Evolutionary conservation across 2,888 invertebrate genomes (phyloP).

Genomic region (Ophraella communa): DNA sequence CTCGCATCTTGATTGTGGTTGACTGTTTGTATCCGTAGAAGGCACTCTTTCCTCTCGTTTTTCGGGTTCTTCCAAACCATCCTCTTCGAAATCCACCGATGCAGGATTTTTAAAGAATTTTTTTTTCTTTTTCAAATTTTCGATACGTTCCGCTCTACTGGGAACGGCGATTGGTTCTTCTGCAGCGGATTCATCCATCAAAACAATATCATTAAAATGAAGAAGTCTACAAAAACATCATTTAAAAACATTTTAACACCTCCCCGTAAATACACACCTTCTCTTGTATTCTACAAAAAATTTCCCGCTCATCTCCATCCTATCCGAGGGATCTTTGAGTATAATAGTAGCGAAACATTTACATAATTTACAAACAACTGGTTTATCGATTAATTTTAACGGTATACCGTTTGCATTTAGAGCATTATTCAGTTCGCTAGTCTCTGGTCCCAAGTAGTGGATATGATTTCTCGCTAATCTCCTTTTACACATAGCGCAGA

Average conservation of each 20-base stretch:
- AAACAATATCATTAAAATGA: conserved; percentile 75
- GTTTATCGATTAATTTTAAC: conserved; percentile 70
- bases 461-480: conserved; percentile 78
- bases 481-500: conserved; percentile 79
- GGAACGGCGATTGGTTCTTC: conserved; percentile 60
- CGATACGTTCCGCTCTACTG: conserved; percentile 49
- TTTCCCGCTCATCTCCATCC: conserved; percentile 58
- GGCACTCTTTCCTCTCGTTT: conserved; percentile 55
- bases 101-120: conserved; percentile 57
- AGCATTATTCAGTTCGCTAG: conserved; percentile 59
- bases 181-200: conserved; percentile 66
- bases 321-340: conserved; percentile 67
- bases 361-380: conserved; percentile 83
- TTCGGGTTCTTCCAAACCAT: conserved; percentile 50
- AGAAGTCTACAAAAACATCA: conserved; percentile 66
- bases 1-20: conserved; percentile 52
- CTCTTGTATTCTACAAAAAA: conserved; percentile 70
- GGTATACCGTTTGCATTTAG: conserved; percentile 72
- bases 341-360: conserved; percentile 78
- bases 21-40: conserved; percentile 47
- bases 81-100: conserved; percentile 25
- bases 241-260: background rate
- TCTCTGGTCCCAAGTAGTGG: conserved; percentile 71
- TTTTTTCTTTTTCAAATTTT: conserved; percentile 45
- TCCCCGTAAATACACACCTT: conserved; percentile 60